Conservation (phyloP, 2,888 invertebrate species). For the Galeruca laticollis region DNA sequence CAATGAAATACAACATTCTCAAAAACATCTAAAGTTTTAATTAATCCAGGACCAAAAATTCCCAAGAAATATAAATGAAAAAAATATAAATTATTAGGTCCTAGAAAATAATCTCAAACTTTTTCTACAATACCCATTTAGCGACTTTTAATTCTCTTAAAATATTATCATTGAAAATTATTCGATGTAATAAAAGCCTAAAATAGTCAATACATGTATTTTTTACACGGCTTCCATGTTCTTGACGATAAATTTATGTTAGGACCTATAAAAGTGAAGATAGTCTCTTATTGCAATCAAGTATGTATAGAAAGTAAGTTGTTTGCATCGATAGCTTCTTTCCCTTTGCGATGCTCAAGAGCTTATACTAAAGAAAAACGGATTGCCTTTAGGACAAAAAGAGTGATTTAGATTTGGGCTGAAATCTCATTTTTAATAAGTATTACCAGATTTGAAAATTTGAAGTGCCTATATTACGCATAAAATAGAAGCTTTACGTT, state of each 20-base stretch:
- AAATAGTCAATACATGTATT: not conserved
- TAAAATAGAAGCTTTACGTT: constrained; percentile 28
- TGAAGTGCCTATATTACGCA: constrained; percentile 25
- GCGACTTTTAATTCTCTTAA: too few relatives aligned
- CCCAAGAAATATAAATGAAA: too few relatives aligned
- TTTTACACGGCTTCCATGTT: not conserved
- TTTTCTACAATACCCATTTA: too few relatives aligned
- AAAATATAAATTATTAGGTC: too few relatives aligned
- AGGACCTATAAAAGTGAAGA: constrained; percentile 34
- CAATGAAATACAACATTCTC: too few relatives aligned
- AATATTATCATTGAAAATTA: too few relatives aligned
- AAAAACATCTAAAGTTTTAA: too few relatives aligned
- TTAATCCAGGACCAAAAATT: too few relatives aligned
- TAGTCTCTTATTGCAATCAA: constrained; percentile 42
- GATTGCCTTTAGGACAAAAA: constrained; percentile 21
- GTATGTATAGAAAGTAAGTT: constrained; percentile 43
- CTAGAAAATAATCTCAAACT: too few relatives aligned
- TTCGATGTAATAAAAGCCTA: too few relatives aligned
- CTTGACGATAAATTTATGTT: constrained; percentile 30
- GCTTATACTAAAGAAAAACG: constrained; percentile 27
- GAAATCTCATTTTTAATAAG: constrained; percentile 32
- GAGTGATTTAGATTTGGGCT: constrained; percentile 16
- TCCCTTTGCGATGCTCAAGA: constrained; percentile 29
- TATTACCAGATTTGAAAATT: constrained; percentile 8
- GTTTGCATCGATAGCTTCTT: constrained; percentile 41